A percentile compares a stretch with the other conserved stretches of the same genome.
Evolutionary conservation across 2,113 vertebrate species (phyloP).

Genomic region (Motacilla tschutschensis): DNA sequence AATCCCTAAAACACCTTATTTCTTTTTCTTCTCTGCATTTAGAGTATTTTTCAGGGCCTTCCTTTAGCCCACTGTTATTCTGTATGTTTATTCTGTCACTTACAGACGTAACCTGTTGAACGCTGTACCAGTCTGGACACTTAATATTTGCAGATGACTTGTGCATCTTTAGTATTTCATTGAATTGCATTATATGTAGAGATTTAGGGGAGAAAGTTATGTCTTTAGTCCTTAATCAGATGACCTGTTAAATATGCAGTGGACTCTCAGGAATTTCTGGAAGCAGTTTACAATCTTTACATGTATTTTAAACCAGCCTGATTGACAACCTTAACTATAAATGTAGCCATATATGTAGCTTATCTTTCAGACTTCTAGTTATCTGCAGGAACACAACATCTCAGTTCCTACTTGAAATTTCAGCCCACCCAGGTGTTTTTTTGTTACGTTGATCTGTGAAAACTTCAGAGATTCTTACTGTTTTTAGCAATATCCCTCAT

Average conservation of each 20-base stretch:
- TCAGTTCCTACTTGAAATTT: background rate
- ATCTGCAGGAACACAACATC: background rate
- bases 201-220: background rate
- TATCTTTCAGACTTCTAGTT: background rate
- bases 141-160: background rate
- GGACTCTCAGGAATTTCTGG: background rate
- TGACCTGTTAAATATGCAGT: background rate
- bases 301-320: background rate
- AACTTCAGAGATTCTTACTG: background rate
- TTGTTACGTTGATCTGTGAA: background rate
- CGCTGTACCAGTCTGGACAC: background rate
- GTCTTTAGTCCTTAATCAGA: background rate
- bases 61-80: background rate
- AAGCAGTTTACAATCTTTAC: background rate
- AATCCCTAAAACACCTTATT: background rate
- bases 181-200: background rate
- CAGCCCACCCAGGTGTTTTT: background rate
- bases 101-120: background rate
- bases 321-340: background rate
- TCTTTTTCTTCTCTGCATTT: background rate
- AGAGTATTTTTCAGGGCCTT: background rate
- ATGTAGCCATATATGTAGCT: background rate
- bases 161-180: background rate
- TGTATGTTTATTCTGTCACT: background rate
- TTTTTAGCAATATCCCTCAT: background rate